A percentile compares a stretch with the other conserved stretches of the same genome.
phyloP scores from a whole-genome alignment of 2,888 invertebrate genomes.

The Parapristionchus giblindavisi region DNA sequence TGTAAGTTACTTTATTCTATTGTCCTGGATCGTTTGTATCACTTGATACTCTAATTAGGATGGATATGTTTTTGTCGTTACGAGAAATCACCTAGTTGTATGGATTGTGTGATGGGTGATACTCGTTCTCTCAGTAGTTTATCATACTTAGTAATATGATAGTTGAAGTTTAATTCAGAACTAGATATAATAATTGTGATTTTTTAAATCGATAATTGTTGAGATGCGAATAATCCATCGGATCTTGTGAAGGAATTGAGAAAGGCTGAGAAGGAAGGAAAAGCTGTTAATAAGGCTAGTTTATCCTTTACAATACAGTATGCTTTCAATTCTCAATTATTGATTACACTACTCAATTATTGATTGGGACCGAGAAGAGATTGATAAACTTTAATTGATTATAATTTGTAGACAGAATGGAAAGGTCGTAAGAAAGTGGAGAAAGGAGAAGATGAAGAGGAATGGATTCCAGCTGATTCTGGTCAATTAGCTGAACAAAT shows the following conservation, averaged over 20 bases:
- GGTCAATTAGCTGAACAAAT: conserved; percentile 62
- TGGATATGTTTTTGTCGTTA: too few relatives aligned
- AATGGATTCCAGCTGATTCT: conserved; percentile 54
- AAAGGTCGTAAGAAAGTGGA: not conserved
- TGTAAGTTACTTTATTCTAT: conserved; percentile 55
- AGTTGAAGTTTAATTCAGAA: not conserved
- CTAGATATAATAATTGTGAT: not conserved
- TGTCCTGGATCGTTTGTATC: not conserved
- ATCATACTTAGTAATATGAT: not conserved
- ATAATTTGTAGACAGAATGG: conserved; percentile 2
- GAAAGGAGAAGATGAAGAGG: conserved; percentile 53
- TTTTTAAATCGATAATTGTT: conserved; percentile 35
- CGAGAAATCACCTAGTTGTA: too few relatives aligned
- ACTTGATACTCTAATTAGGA: not conserved
- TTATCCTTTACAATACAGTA: not conserved
- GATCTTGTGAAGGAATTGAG: conserved; percentile 62
- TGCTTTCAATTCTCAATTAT: too few relatives aligned
- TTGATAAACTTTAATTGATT: too few relatives aligned
- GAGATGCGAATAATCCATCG: conserved; percentile 68
- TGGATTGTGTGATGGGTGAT: too few relatives aligned
- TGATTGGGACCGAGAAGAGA: too few relatives aligned
- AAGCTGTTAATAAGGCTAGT: conserved; percentile 33
- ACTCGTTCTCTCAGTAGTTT: not conserved
- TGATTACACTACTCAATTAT: too few relatives aligned
- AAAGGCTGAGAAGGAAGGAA: conserved; percentile 41